These are phyloP conservation scores for Cepphus grylle DNA, from an alignment of 2,113 vertebrate genomes.

Conservation along the genomic window DNA sequence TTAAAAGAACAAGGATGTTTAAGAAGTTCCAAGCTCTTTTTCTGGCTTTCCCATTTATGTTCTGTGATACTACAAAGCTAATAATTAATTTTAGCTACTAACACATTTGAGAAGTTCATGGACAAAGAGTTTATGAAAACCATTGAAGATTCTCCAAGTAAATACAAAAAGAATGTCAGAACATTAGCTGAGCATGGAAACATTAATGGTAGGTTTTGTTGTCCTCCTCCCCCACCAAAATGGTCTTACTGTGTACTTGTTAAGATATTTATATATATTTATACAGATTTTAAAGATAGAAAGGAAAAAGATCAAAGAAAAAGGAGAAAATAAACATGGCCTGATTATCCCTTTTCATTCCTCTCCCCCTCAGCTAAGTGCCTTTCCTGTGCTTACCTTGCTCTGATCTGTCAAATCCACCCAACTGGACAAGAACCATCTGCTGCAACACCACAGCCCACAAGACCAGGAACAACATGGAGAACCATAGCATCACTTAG, in stretches of 20 bases:
- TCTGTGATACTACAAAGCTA: background rate
- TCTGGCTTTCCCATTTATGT: background rate
- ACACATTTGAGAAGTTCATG: background rate
- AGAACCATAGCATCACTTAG: background rate
- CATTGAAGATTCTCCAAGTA: background rate
- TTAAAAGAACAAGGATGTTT: background rate
- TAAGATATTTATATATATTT: background rate
- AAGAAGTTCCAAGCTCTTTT: background rate
- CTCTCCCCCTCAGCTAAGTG: background rate
- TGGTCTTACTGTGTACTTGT: background rate
- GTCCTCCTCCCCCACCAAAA: background rate
- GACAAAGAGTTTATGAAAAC: background rate
- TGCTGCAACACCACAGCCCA: background rate
- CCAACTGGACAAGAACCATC: background rate
- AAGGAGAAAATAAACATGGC: background rate
- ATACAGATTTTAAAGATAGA: background rate
- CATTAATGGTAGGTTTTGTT: background rate
- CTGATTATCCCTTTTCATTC: background rate
- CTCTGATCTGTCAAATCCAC: background rate
- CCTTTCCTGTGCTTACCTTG: background rate
- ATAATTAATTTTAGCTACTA: background rate
- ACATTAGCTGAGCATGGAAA: background rate
- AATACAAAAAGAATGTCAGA: background rate
- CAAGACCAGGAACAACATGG: background rate
- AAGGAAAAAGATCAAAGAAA: background rate